Evolutionary conservation across 2,888 invertebrate genomes (phyloP).

Genomic region (Bellardia pandia): DNA sequence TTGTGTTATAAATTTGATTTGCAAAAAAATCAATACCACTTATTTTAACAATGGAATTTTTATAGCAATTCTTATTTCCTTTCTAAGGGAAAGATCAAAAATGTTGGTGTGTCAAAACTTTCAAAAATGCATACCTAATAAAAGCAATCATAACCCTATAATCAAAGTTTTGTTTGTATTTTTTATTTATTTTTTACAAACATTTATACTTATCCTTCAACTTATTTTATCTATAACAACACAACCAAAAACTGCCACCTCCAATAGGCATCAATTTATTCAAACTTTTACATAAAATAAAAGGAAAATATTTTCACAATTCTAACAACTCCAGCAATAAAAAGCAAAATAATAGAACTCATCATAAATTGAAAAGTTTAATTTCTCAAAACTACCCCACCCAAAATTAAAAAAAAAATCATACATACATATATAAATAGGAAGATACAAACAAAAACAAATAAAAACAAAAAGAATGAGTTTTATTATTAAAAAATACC

Average conservation of each 20-base stretch:
- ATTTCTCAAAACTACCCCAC: constrained; percentile 23
- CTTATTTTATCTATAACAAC: constrained; percentile 40
- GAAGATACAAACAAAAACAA: constrained; percentile 17
- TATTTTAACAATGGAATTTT: constrained; percentile 11
- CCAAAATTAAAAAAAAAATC: background rate
- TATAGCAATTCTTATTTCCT: background rate
- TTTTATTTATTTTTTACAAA: background rate
- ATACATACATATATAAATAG: background rate
- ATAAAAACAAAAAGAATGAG: background rate
- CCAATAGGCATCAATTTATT: constrained; percentile 24
- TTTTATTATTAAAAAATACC: constrained; percentile 45
- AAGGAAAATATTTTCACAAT: constrained; percentile 1
- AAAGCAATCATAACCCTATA: constrained; percentile 48
- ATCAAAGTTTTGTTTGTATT: constrained; percentile 40
- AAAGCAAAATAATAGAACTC: constrained; percentile 4
- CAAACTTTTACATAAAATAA: background rate
- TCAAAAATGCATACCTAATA: constrained; percentile 8
- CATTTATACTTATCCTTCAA: constrained; percentile 30
- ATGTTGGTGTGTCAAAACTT: constrained; percentile 13
- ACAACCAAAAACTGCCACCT: constrained; percentile 18
- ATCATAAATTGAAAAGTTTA: constrained; percentile 62
- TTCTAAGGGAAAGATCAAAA: background rate
- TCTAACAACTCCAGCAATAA: background rate
- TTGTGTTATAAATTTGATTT: too few species aligned
- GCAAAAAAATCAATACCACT: background rate